Base-by-base conservation (phyloP, 2,113 vertebrate genomes). In the Psittacula cyanocephala region DNA sequence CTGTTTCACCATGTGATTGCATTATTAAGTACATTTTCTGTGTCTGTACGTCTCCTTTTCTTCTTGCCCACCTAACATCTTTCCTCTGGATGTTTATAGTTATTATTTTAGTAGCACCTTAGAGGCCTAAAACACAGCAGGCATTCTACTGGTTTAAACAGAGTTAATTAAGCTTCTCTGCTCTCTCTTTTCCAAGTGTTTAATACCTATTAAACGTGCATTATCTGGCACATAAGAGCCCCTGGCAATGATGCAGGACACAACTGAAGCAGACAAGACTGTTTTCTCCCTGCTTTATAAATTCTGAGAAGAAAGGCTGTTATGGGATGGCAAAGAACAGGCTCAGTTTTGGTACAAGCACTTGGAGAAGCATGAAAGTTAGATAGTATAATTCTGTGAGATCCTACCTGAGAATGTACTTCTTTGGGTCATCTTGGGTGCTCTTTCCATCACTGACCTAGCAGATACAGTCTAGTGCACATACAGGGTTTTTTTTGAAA, bases 161-260 rank as follows among this genome's bases (percentile, higher is more conserved):
- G 60, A 88, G 46, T 67, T 95, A 88, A 95, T 95, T 95, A 89
- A 87, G 50, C 67, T 91, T 84, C 65, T 64, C 57, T 68, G 25
- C 28, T 69, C 29, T 90, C 65, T 86, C 72, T 80, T 86, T 89
- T 84, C 63, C 65, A 41, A 64, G 62, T 60, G 57, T 78, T 92
- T 94, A 84, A 84, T 94, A n/a, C 37, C 53, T 82, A 86, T 86
- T 90, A 90, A 82, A 60, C 55, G 52, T 74, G 37, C 37, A 22
- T 93, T 93, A 72, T 68, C 28, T 69, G 75, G 23, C 49, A 82
- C 44, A 7, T 29, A 41, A 63, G 44, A 83, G 47, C 60, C 49
- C 24, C 75, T 85, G 70, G 88, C 69, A 89, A 43, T 0, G 3
- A 53, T 46, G 60, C 78, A 91, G 75, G 41, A 88, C 64, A 44